Evolutionary conservation across 2,888 invertebrate genomes (phyloP), one percentile per base, ranked within the genome.

Genomic region (Dicycla oo): DNA sequence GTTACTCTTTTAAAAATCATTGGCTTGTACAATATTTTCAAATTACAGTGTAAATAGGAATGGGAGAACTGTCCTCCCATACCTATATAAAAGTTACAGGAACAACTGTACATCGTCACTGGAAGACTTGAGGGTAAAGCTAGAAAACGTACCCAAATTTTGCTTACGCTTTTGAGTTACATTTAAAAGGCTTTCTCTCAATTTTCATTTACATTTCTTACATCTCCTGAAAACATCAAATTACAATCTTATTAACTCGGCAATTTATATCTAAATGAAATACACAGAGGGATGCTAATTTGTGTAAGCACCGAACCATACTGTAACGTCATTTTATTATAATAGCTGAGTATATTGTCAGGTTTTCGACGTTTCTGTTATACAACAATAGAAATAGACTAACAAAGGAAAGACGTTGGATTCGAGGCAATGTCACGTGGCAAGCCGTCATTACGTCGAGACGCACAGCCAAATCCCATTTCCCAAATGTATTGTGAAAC

Each of bases 401-500:
- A 26, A 34, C 53, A 80, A 80, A 61, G 47, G 23, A 49, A 63
- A 60, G 38, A 61, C 54, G 34, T 30, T 45, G 30, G 72, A 30
- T 80, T 67, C 30, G 34, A 38, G 20, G 45, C 70, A 47, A 67
- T 20, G 53, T 81, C 78, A 81, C 73, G 65, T 51, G 73, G 57
- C 58, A 62, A 64, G 61, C 38, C 51, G 43, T 81, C 81, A 72
- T 81, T 68, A 80, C 47, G 69, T 26, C 57, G 66, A 54, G 73
- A 80, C 30, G 43, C 63, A 61, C 26, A 74, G 58, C 64, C 64
- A 77, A 77, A 63, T 61, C 56, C 71, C 38, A 69, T 81, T 68
- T 73, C 75, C 58, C 58, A 67, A 61, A 73, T 62, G 45, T 56
- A 81, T 47, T 70, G 57, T 58, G 75, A 73, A 56, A 40, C 47